Evolutionary conservation across 2,113 vertebrate species (phyloP).

Genomic region (Amazona guildingii): DNA sequence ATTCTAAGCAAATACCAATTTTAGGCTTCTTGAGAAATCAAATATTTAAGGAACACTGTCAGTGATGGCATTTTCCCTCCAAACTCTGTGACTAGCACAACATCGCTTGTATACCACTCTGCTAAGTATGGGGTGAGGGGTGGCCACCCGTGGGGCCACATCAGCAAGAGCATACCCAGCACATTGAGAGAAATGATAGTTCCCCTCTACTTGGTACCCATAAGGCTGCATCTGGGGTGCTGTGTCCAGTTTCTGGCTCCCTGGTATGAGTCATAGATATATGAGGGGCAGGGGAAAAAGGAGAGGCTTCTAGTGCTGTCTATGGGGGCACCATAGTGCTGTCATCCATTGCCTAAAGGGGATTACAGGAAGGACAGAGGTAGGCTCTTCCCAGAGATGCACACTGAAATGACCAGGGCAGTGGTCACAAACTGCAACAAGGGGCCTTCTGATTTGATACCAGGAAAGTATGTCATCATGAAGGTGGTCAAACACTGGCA

Average conservation of each 20-base stretch:
- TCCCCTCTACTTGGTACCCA: neutral
- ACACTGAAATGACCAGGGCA: neutral
- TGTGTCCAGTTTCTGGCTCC: neutral
- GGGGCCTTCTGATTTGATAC: neutral
- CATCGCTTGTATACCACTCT: neutral
- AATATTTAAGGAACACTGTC: neutral
- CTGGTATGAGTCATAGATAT: neutral
- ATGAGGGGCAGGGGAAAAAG: rapidly evolving
- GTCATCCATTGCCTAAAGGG: neutral
- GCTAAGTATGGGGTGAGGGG: neutral
- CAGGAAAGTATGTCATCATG: neutral
- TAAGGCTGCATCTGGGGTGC: neutral
- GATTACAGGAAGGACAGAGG: neutral
- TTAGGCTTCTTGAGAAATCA: neutral
- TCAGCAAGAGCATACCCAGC: neutral
- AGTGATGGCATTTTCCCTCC: neutral
- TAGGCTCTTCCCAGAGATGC: neutral
- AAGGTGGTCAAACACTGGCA: neutral
- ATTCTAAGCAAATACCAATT: neutral
- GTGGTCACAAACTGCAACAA: neutral
- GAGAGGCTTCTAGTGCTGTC: neutral
- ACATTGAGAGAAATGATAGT: rapidly evolving
- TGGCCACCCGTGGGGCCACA: neutral
- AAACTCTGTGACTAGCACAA: neutral
- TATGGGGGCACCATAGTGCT: rapidly evolving